phyloP scores from a whole-genome alignment of 2,797 vertebrate genomes.

The Rhinatrema bivittatum region DNA sequence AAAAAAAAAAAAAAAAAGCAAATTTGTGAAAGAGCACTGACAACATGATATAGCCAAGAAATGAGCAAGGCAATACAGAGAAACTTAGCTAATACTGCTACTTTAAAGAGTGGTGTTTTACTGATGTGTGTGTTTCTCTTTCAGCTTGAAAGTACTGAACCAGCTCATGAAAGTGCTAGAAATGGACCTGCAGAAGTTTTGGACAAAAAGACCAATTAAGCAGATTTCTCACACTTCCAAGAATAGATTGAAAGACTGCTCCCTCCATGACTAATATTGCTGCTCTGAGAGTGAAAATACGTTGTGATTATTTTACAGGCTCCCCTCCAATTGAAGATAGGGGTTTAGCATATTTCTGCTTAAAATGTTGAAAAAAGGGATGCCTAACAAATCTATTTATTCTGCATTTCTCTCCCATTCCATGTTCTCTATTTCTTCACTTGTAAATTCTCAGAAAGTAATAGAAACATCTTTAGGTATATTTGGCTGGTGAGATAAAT shows the following conservation, averaged over 20 bases:
- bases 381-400: slow-evolving; percentile 22
- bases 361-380: slow-evolving; percentile 16
- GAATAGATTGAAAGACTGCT: slow-evolving; percentile 18
- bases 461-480: slow-evolving; percentile 3
- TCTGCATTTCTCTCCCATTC: too few species aligned
- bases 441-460: neutral
- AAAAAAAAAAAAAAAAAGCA: too few species aligned
- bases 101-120: neutral
- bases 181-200: slow-evolving; percentile 38
- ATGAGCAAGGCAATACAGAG: neutral
- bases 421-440: slow-evolving; percentile 1
- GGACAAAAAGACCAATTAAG: slow-evolving; percentile 76
- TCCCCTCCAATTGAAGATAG: slow-evolving; percentile 10
- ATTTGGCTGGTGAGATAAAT: neutral
- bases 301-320: neutral
- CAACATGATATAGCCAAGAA: too few species aligned
- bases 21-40: too few species aligned
- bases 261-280: slow-evolving; percentile 20
- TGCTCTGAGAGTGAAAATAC: slow-evolving; percentile 13
- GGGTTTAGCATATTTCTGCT: slow-evolving; percentile 12
- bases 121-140: neutral
- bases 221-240: neutral
- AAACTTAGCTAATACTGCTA: neutral
- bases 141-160: slow-evolving; percentile 37
- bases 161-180: slow-evolving; percentile 32